Conservation (phyloP, 2,113 vertebrate genomes). For the Corythoichthys haematopterus region DNA sequence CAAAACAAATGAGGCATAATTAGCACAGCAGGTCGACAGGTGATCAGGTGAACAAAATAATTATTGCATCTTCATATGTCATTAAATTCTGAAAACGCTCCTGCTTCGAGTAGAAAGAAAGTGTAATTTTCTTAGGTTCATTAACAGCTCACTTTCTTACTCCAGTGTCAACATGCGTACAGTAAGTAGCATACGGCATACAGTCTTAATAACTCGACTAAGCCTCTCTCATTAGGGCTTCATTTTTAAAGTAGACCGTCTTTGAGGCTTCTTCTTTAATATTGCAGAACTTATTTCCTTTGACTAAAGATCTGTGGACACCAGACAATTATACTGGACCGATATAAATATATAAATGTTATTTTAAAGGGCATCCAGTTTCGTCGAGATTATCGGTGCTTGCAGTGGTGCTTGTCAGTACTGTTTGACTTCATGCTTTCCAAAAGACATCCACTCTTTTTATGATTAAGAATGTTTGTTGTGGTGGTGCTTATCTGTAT, state of each 20-base stretch:
- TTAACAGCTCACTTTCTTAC: neutral
- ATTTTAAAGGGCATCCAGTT: neutral
- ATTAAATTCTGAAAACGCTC: neutral
- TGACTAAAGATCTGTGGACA: neutral
- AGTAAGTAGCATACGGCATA: neutral
- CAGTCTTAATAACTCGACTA: neutral
- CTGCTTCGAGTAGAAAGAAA: neutral
- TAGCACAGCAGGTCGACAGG: neutral
- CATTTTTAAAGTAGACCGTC: conserved; percentile 8
- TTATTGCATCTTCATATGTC: neutral
- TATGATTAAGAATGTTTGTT: neutral
- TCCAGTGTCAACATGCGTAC: neutral
- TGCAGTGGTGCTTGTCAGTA: neutral
- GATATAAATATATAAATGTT: neutral
- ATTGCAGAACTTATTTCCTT: conserved; percentile 4
- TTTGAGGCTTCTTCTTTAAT: conserved; percentile 18
- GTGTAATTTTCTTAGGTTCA: neutral
- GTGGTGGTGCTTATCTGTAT: neutral
- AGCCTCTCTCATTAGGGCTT: conserved; percentile 4
- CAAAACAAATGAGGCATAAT: neutral
- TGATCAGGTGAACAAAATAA: conserved; percentile 1
- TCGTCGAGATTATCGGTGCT: neutral
- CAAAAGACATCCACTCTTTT: too few species aligned
- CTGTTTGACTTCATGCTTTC: too few species aligned
- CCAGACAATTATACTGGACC: neutral